Evolutionary conservation across 2,888 invertebrate genomes (phyloP).

Genomic region (Synergus japonicus): DNA sequence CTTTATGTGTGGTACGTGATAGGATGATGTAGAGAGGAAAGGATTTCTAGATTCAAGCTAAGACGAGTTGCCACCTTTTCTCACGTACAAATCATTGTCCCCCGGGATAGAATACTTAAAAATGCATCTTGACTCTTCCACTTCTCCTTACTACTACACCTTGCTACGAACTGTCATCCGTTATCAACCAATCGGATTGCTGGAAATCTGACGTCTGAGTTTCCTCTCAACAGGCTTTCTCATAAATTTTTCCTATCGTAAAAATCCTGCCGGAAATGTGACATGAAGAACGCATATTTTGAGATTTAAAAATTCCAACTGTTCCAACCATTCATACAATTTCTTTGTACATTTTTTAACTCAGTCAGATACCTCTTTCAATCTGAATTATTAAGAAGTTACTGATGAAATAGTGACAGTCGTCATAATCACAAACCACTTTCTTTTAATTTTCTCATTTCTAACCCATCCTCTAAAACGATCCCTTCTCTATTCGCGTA

Average conservation of each 20-base stretch:
- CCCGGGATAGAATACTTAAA: constrained; percentile 54
- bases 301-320: background rate
- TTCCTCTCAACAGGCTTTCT: constrained; percentile 36
- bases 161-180: background rate
- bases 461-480: no score
- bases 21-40: background rate
- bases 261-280: background rate
- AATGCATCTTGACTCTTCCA: constrained; percentile 50
- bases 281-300: background rate
- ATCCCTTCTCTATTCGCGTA: no score
- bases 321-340: no score
- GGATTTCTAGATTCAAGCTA: background rate
- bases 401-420: no score
- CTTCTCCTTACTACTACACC: background rate
- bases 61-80: constrained; percentile 42
- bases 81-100: constrained; percentile 54
- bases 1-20: background rate
- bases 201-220: constrained; percentile 47
- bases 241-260: constrained; percentile 46
- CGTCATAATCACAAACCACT: no score
- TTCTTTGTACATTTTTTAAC: background rate
- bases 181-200: constrained; percentile 14
- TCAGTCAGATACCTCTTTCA: background rate
- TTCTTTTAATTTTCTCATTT: no score
- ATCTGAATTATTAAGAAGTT: no score